phyloP scores from a whole-genome alignment of 2,888 invertebrate species.

The Scaptomyza tumidula region DNA sequence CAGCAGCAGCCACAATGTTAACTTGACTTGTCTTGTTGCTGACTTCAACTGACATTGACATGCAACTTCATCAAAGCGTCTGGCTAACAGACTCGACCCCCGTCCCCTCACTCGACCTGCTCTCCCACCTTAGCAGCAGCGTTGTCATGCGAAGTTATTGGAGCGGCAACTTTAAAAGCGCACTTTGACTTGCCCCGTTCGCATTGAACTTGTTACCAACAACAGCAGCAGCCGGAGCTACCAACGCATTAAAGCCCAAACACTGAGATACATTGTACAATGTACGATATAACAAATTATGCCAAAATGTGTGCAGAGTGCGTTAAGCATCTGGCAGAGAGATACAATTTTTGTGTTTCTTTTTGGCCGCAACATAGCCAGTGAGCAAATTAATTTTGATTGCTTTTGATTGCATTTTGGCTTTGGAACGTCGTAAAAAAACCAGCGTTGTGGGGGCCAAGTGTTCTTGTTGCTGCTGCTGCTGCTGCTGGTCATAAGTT shows the following conservation, averaged over 20 bases:
- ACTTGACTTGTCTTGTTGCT: conserved; percentile 53
- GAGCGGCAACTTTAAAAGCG: conserved; percentile 76
- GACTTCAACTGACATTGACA: conserved; percentile 72
- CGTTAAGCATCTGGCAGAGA: conserved; percentile 63
- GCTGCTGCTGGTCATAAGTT: conserved; percentile 49
- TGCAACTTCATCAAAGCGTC: conserved; percentile 74
- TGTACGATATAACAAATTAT: conserved; percentile 55
- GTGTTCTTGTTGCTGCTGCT: conserved; percentile 61
- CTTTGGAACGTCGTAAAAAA: conserved; percentile 32
- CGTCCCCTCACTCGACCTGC: conserved; percentile 5
- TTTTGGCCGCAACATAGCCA: conserved; percentile 50
- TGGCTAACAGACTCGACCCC: conserved; percentile 14
- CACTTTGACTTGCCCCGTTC: conserved; percentile 69
- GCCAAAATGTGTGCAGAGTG: conserved; percentile 57
- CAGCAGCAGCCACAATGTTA: conserved; percentile 17
- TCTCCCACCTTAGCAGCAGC: conserved; percentile 2
- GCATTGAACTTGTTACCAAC: conserved; percentile 68
- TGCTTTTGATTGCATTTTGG: conserved; percentile 65
- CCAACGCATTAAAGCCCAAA: conserved; percentile 42
- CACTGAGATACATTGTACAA: background rate
- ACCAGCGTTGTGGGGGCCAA: conserved; percentile 65
- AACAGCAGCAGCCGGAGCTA: conserved; percentile 6
- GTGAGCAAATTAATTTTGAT: conserved; percentile 77
- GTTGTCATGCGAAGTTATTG: conserved; percentile 60
- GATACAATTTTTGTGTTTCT: conserved; percentile 40